phyloP scores from a whole-genome alignment of 2,797 vertebrate genomes.

The Protosalanx chinensis region DNA sequence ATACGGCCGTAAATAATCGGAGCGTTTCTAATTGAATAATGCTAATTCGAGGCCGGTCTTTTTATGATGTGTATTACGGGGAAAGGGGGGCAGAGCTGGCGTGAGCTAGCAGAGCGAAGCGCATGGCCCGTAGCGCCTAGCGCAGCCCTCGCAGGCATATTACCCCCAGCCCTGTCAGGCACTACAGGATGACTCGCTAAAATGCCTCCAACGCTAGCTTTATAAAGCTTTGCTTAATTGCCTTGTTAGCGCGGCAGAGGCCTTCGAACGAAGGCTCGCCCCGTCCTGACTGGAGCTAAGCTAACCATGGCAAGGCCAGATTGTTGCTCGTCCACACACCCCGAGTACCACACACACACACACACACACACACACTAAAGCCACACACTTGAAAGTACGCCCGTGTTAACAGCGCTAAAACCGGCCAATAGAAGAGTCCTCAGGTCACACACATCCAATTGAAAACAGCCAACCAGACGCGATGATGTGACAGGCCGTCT shows the following conservation, averaged over 20 bases:
- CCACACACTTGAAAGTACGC: background rate
- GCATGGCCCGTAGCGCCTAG: constrained; percentile 25
- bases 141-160: constrained; percentile 45
- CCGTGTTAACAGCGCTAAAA: background rate
- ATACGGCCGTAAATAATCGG: constrained; percentile 57
- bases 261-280: constrained; percentile 41
- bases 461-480: background rate
- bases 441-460: background rate
- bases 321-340: constrained; percentile 38
- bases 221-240: constrained; percentile 72
- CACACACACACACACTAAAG: background rate
- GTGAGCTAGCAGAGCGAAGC: constrained; percentile 9
- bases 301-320: constrained; percentile 33
- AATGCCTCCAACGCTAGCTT: constrained; percentile 57
- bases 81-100: background rate
- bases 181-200: constrained; percentile 34
- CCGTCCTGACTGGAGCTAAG: constrained; percentile 56
- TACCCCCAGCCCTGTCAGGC: constrained; percentile 57
- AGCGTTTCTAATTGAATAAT: constrained; percentile 64
- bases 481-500: background rate
- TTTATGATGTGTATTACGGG: constrained; percentile 41
- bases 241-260: constrained; percentile 53
- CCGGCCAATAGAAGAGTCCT: background rate
- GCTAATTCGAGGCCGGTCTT: constrained; percentile 49
- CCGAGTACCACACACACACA: constrained; percentile 12